phyloP scores from a whole-genome alignment of 1,140 invertebrate genomes.

The Trachelipus rathkii region DNA sequence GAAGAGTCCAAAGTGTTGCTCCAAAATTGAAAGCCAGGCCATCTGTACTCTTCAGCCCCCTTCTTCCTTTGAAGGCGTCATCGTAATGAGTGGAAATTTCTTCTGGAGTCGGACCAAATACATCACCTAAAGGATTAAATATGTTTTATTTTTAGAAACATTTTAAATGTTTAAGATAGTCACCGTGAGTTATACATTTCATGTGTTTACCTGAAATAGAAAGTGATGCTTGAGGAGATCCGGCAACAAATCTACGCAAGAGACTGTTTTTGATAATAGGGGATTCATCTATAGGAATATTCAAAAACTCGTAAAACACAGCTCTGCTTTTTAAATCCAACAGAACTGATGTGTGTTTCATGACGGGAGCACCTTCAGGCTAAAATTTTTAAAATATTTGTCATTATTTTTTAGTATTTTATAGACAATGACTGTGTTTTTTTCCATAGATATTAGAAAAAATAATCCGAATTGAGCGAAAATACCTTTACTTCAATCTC shows the following conservation, averaged over 20 bases:
- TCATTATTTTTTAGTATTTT: no score
- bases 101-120: constrained; percentile 62
- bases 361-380: constrained; percentile 58
- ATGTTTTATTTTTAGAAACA: neutral
- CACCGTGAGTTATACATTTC: neutral
- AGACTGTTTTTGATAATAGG: constrained; percentile 58
- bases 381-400: constrained; percentile 33
- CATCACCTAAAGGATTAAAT: constrained; percentile 52
- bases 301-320: constrained; percentile 56
- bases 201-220: constrained; percentile 47
- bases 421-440: no score
- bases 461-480: neutral
- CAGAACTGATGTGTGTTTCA: constrained; percentile 58
- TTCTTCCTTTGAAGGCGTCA: constrained; percentile 31
- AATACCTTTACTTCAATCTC: neutral
- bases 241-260: constrained; percentile 58
- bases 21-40: constrained; percentile 59
- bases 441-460: no score
- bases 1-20: constrained; percentile 57
- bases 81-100: constrained; percentile 47
- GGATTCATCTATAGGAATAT: constrained; percentile 59
- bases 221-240: constrained; percentile 53
- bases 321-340: constrained; percentile 59
- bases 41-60: constrained; percentile 50
- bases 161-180: neutral